Evolutionary conservation across 2,113 vertebrate species (phyloP).

Genomic region (Platysteira castanea): DNA sequence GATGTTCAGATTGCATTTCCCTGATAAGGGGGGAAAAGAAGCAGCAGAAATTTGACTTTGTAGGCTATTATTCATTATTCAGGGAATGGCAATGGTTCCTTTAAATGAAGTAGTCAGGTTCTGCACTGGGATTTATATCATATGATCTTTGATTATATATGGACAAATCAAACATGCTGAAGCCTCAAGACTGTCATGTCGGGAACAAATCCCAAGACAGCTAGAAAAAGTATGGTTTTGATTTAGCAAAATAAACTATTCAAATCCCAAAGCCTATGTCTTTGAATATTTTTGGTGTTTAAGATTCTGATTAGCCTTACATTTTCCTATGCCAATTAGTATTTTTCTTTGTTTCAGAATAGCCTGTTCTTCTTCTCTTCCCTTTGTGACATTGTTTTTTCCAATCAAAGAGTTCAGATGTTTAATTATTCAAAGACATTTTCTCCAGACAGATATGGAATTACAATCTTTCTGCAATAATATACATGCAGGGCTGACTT

Average conservation of each 20-base stretch:
- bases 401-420: neutral
- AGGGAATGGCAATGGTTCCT: neutral
- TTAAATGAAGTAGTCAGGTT: slow-evolving; percentile 4
- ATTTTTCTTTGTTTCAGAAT: neutral
- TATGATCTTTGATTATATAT: neutral
- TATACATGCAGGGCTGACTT: neutral
- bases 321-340: neutral
- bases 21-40: neutral
- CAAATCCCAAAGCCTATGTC: neutral
- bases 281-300: neutral
- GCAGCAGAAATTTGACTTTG: neutral
- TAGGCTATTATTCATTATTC: neutral
- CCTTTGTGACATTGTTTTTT: neutral
- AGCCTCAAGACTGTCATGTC: neutral
- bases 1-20: neutral
- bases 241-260: neutral
- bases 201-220: neutral
- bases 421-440: slow-evolving; percentile 22
- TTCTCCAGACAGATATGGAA: neutral
- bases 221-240: neutral
- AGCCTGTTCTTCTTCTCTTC: neutral
- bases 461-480: neutral
- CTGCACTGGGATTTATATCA: neutral
- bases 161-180: neutral
- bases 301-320: neutral